Evolutionary conservation across 1,140 invertebrate genomes (phyloP), one percentile per base, ranked within the genome.

Genomic region (Zaprionus taronus): DNA sequence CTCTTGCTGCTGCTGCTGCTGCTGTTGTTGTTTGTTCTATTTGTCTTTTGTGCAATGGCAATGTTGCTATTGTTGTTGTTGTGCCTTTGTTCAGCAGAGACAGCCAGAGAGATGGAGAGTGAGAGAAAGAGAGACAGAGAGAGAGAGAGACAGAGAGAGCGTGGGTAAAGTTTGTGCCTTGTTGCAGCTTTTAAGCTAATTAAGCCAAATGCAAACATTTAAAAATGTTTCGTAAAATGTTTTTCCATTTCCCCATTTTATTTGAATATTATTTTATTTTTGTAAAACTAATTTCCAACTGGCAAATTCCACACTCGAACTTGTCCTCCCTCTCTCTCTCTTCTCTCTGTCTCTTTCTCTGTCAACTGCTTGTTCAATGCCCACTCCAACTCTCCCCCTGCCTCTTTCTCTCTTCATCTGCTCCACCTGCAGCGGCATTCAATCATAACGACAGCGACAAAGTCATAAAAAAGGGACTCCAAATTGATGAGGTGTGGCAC

Each of bases 401-500:
- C 44, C 36, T 44, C 24, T 24, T 11, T 22, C 20, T 14, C 34
- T 44, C 24, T 36, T 15, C n/a, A 15, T 14, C 34, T 34, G 34
- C 36, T 77, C 56, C 75, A 77, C 75, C 75, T 77, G 75, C 70
- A 72, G 36, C 22, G 34, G 78, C 81, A 73, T 61, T 83, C 81
- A 77, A 83, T 82, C 80, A 82, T 69, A 77, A 67, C 49, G 41
- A 65, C 77, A 70, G 61, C 73, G 67, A 77, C 55, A 66, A 77
- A 77, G 67, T 55, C 58, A 77, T 61, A 72, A 83, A 83, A 81
- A 73, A 47, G 68, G 44, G 53, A 72, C 61, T 24, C 66, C 14
- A 77, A 86, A 86, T 86, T 86, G 76, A 86, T 86, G 79, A 86
- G 83, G 69, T 83, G 83, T 76, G 77, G 77, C 80, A 86, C 72